Base-by-base conservation (phyloP, 1,140 invertebrate genomes). In the Calosoma granatense region DNA sequence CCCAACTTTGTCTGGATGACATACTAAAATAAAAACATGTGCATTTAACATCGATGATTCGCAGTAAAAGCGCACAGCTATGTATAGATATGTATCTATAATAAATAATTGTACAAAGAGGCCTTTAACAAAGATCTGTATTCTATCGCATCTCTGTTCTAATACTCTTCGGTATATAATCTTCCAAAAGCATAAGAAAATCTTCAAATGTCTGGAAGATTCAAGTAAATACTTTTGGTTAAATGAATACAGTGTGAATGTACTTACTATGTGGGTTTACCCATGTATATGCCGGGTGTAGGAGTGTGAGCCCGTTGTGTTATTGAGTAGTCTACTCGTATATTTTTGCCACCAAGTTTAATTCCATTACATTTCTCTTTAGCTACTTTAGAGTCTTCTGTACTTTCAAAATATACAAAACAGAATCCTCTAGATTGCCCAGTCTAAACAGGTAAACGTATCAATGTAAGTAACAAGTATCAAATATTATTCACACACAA, bases 281-380 rank as follows among this genome's bases (percentile, higher is more conserved):
- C 96, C 86, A 97, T 94, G 66, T 99, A 99, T 61, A 98, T 90
- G 53, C 96, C 96, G 26, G 96, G 96, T 14, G 96, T 98, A 6
- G 96, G 96, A 1, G 94, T 97, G 70, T 98, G 96, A 19, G 94
- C 90, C 57, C 94, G 78, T 72, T 97, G 86, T n/a, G 96, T 98
- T 51, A 98, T 96, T 0, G 94, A 97, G 76, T 84, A 99, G 73
- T 97, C 96, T 15, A 98, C 94, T 62, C 96, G 77, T 62, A 99
- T 97, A 67, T 86, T 81, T 41, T 93, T 79, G 0, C 91, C 92
- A 76, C 97, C 94, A 41, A 99, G 90, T 73, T 95, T 92, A 78
- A 94, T 89, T 47, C 94, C 95, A 59, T 85, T 85, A 64, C 92
- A 94, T 64, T 90, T 82, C 61, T 98, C 92, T 76, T 97, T 97